These are phyloP conservation scores for Volucella inflata DNA, from an alignment of 2,888 invertebrate genomes.

Conservation along the genomic window DNA sequence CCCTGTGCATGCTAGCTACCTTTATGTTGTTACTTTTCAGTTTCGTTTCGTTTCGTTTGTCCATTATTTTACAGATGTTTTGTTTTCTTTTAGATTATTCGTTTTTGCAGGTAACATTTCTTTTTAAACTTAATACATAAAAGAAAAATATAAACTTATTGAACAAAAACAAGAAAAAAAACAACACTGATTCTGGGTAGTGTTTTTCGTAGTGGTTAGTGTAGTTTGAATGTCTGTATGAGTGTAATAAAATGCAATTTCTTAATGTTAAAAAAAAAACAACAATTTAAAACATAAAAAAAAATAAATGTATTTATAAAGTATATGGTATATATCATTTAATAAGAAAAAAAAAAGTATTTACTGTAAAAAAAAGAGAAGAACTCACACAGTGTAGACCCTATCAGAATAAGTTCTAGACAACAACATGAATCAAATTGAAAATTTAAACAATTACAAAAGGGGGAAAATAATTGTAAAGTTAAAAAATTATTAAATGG, in stretches of 20 bases:
- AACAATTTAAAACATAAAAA: constrained; percentile 34
- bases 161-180: constrained; percentile 45
- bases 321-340: constrained; percentile 67
- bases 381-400: constrained; percentile 55
- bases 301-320: constrained; percentile 75
- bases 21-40: neutral
- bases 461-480: constrained; percentile 70
- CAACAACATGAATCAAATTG: constrained; percentile 60
- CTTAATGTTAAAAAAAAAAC: constrained; percentile 68
- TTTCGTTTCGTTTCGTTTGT: constrained; percentile 8
- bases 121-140: constrained; percentile 14
- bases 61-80: constrained; percentile 8
- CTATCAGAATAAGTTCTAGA: constrained; percentile 59
- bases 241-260: constrained; percentile 66
- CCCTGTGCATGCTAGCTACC: constrained; percentile 8
- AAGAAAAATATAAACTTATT: constrained; percentile 33
- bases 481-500: constrained; percentile 65
- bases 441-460: constrained; percentile 47
- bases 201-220: constrained; percentile 60
- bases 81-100: constrained; percentile 17
- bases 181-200: constrained; percentile 66
- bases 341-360: constrained; percentile 77
- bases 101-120: constrained; percentile 19
- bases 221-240: constrained; percentile 74
- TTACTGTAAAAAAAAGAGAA: constrained; percentile 80